Evolutionary conservation across 2,113 vertebrate species (phyloP).

Genomic region (Hypocryptadius cinnamomeus): DNA sequence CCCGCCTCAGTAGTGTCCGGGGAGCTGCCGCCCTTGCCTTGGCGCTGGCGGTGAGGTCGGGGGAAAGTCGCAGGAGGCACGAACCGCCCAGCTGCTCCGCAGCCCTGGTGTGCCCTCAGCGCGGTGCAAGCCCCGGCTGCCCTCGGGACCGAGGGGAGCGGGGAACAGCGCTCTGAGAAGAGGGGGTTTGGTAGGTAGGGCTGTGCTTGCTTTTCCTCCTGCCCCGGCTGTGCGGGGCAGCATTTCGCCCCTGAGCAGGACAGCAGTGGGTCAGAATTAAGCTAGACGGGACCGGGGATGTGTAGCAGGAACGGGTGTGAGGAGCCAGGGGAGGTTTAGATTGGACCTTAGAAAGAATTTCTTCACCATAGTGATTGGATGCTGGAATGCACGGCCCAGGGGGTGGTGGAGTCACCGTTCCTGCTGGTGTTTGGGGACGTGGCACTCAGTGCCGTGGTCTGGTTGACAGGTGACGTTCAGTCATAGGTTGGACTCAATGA

Average conservation of each 20-base stretch:
- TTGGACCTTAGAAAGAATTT: not conserved
- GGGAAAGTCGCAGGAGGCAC: no score
- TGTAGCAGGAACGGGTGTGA: not conserved
- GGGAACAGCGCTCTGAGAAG: not conserved
- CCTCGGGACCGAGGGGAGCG: accelerated
- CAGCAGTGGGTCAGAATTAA: accelerated
- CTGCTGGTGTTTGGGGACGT: not conserved
- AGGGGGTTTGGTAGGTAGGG: accelerated
- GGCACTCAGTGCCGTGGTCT: not conserved
- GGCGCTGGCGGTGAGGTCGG: not conserved
- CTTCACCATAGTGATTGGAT: not conserved
- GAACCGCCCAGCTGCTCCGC: no score
- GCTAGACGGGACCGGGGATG: accelerated
- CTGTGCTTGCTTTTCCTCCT: not conserved
- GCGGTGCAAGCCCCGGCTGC: not conserved
- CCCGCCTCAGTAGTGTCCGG: not conserved
- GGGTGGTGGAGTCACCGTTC: not conserved
- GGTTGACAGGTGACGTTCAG: not conserved
- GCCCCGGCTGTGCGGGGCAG: not conserved
- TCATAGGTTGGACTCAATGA: not conserved
- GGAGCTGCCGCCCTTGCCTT: not conserved
- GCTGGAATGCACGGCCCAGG: no score
- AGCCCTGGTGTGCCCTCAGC: no score
- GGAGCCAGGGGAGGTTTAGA: not conserved
- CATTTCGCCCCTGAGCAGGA: accelerated